Evolutionary conservation across 1,140 invertebrate species (phyloP).

Genomic region (Musca domestica): DNA sequence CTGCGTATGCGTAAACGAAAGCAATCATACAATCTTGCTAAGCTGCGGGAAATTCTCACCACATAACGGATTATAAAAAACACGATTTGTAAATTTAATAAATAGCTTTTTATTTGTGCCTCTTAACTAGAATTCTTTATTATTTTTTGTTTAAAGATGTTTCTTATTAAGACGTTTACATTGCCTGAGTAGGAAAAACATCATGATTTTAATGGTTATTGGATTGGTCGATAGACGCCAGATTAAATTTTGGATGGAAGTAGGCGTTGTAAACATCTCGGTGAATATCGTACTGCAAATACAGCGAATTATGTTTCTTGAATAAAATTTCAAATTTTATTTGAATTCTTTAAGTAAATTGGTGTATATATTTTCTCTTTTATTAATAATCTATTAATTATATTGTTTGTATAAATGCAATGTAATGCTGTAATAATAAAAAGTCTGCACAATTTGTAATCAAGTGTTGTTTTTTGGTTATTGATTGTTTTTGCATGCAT

Average conservation of each 20-base stretch:
- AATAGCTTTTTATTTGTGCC: conserved; percentile 19
- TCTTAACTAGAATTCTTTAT: neutral
- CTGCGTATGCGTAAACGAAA: no score
- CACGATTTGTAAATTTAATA: conserved; percentile 9
- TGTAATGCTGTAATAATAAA: conserved; percentile 1
- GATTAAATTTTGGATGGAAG: no score
- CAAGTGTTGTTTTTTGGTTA: neutral
- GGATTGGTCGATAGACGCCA: no score
- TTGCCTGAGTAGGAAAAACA: no score
- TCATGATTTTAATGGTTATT: no score
- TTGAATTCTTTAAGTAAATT: conserved; percentile 19
- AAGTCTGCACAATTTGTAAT: conserved; percentile 7
- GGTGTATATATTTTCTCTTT: conserved; percentile 18
- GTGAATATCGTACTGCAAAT: no score
- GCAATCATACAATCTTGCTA: no score
- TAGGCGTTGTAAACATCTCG: no score
- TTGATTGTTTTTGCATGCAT: conserved; percentile 9
- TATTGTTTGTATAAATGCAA: conserved; percentile 13
- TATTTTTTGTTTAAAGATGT: no score
- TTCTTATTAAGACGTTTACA: no score
- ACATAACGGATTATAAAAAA: no score
- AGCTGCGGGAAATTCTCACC: no score
- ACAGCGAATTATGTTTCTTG: neutral
- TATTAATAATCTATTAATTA: neutral
- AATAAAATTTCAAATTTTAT: conserved; percentile 18